Conservation (phyloP, 2,113 vertebrate species). For the Buteo buteo region DNA sequence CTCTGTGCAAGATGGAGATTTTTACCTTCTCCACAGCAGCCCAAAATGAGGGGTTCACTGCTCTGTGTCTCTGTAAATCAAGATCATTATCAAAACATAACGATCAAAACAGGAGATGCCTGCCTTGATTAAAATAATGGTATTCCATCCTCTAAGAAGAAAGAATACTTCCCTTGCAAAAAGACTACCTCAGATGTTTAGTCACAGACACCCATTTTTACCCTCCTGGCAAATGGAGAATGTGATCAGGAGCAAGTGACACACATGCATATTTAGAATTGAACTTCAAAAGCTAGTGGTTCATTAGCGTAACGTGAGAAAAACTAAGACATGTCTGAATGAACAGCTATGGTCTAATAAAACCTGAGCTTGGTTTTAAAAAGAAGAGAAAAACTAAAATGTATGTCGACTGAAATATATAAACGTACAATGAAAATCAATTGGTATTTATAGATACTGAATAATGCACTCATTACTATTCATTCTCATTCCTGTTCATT, state of each 20-base stretch:
- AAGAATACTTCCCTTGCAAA: background rate
- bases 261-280: background rate
- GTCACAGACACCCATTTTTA: background rate
- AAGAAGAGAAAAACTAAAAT: background rate
- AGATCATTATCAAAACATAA: slow-evolving; percentile 3
- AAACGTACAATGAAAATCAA: background rate
- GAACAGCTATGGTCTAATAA: background rate
- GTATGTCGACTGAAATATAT: background rate
- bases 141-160: background rate
- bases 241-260: background rate
- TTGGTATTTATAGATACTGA: slow-evolving; percentile 42
- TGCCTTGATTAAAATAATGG: slow-evolving; percentile 1
- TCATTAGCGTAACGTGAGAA: background rate
- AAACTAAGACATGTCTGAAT: background rate
- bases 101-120: background rate
- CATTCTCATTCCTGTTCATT: slow-evolving; percentile 35
- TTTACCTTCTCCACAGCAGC: background rate
- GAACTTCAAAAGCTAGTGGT: background rate
- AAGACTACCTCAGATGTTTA: background rate
- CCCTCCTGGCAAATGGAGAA: background rate
- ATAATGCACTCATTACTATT: slow-evolving; percentile 56
- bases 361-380: background rate
- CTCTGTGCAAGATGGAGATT: background rate
- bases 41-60: background rate
- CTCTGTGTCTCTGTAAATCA: background rate